Percentiles rank a stretch among this genome's conserved stretches.
phyloP scores from a whole-genome alignment of 2,797 vertebrate species.

The Podargus strigoides region DNA sequence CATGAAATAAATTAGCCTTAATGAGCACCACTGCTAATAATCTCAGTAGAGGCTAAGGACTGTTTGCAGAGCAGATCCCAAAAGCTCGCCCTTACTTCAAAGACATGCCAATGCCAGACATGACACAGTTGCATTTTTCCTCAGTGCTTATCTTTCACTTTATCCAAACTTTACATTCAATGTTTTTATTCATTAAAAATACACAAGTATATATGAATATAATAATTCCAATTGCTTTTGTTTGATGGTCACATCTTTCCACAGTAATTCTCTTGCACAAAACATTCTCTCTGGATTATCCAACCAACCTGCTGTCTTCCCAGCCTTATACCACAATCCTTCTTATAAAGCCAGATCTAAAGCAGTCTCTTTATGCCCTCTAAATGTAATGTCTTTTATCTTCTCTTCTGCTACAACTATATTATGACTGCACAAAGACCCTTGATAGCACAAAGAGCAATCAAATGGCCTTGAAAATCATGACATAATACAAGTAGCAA shows the following conservation, averaged over 20 bases:
- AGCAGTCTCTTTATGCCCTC: background rate
- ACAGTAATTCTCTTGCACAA: background rate
- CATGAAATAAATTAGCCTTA: background rate
- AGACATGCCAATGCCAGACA: background rate
- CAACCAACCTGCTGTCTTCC: background rate
- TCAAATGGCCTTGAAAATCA: background rate
- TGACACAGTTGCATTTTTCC: background rate
- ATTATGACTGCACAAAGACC: background rate
- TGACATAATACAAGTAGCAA: background rate
- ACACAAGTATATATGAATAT: background rate
- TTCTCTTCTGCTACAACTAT: background rate
- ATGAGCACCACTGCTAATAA: background rate
- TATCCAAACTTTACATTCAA: background rate
- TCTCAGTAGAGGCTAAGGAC: background rate
- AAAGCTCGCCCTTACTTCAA: background rate
- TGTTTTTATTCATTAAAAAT: background rate
- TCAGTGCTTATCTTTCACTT: background rate
- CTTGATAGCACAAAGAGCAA: background rate
- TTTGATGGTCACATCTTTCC: background rate
- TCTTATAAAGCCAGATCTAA: background rate
- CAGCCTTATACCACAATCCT: background rate
- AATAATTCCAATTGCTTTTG: background rate
- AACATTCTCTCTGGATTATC: background rate
- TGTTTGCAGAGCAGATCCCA: background rate
- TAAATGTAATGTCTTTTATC: background rate